Percentiles rank a stretch among this genome's conserved stretches.
These are phyloP conservation scores for Ormyrus labotus DNA, from an alignment of 2,888 invertebrate genomes.

Conservation along the genomic window DNA sequence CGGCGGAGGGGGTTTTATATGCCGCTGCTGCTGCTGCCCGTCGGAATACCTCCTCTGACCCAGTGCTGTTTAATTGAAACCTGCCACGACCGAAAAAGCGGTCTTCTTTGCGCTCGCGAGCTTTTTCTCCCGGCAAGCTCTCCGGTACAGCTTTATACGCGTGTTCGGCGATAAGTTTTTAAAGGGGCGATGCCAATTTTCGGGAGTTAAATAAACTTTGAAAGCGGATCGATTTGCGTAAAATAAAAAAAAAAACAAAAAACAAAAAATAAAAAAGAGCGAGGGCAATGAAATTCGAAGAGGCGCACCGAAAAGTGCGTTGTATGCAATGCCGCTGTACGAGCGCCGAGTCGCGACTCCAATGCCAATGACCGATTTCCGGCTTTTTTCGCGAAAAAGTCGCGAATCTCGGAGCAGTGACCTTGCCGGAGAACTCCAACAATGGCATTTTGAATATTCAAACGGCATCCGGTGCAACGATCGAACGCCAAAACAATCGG, in stretches of 20 bases:
- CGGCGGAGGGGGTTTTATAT: constrained; percentile 21
- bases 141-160: constrained; percentile 34
- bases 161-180: constrained; percentile 47
- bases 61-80: constrained; percentile 57
- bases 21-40: not conserved
- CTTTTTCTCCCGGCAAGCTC: not conserved
- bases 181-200: constrained; percentile 49
- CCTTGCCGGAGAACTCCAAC: constrained; percentile 65
- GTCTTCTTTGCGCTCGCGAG: constrained; percentile 6
- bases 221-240: constrained; percentile 33
- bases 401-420: constrained; percentile 65
- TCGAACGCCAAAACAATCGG: constrained; percentile 59
- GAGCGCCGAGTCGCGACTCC: not conserved
- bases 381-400: constrained; percentile 61
- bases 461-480: constrained; percentile 67
- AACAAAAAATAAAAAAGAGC: not conserved
- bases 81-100: constrained; percentile 41
- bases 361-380: constrained; percentile 62
- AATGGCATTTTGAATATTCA: constrained; percentile 70
- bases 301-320: constrained; percentile 37
- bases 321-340: constrained; percentile 31
- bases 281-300: constrained; percentile 12
- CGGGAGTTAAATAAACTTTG: not conserved
- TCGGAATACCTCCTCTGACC: constrained; percentile 47
- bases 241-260: not conserved